phyloP scores from a whole-genome alignment of 2,888 invertebrate species.

The Empis stercorea region DNA sequence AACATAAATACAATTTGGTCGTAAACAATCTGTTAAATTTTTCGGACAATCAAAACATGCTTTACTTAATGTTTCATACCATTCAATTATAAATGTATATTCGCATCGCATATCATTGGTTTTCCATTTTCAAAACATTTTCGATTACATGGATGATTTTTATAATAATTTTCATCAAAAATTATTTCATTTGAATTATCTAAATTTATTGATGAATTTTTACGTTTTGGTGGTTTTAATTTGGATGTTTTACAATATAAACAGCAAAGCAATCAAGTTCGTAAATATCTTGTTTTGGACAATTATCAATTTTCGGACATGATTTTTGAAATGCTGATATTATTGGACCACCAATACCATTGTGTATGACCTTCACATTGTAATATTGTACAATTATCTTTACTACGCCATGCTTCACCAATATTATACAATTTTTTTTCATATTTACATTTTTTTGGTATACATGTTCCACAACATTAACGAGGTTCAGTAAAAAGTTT shows the following conservation, averaged over 20 bases:
- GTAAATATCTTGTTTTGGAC: conserved; percentile 22
- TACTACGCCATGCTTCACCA: conserved; percentile 32
- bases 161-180: conserved; percentile 27
- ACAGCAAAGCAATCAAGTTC: conserved; percentile 29
- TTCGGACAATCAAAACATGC: conserved; percentile 76
- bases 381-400: conserved; percentile 27
- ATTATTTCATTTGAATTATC: conserved; percentile 16
- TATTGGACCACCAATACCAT: conserved; percentile 18
- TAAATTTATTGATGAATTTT: conserved; percentile 1
- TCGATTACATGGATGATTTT: conserved; percentile 45
- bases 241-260: conserved; percentile 19
- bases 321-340: conserved; percentile 28
- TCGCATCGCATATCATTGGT: conserved; percentile 48
- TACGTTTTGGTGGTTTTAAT: neutral
- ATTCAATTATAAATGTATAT: conserved; percentile 51
- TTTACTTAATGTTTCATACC: conserved; percentile 76
- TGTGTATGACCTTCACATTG: conserved; percentile 26
- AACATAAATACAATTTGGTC: conserved; percentile 69
- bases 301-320: conserved; percentile 27
- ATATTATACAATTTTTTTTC: conserved; percentile 24
- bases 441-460: conserved; percentile 29
- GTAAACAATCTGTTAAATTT: conserved; percentile 58
- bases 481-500: conserved; percentile 21
- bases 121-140: conserved; percentile 40
- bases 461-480: conserved; percentile 33